Percentiles rank a stretch among this genome's conserved stretches.
Evolutionary conservation across 2,797 vertebrate genomes (phyloP).

Genomic region (Acanthopagrus latus): DNA sequence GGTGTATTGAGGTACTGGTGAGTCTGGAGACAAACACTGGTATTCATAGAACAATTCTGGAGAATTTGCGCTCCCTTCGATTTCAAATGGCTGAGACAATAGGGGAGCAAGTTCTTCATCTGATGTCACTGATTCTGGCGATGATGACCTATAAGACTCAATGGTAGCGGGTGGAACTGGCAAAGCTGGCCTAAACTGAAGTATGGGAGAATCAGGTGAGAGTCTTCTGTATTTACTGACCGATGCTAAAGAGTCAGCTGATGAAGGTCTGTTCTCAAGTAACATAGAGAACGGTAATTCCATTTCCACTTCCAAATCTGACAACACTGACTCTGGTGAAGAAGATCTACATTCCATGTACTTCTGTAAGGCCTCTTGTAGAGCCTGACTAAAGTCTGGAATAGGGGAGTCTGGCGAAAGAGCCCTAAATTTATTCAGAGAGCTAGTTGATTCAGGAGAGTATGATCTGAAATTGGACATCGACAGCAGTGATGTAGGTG

Average conservation of each 20-base stretch:
- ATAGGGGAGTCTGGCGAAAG: constrained; percentile 60
- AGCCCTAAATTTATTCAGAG: constrained; percentile 34
- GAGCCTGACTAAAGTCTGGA: constrained; percentile 32
- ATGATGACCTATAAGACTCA: constrained; percentile 47
- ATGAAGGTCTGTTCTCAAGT: constrained; percentile 48
- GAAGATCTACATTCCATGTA: constrained; percentile 22
- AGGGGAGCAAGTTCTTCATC: constrained; percentile 43
- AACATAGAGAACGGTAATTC: constrained; percentile 15
- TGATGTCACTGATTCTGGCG: constrained; percentile 60
- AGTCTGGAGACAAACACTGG: constrained; percentile 60
- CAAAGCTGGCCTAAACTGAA: constrained; percentile 29
- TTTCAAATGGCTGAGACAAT: constrained; percentile 29
- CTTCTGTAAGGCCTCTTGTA: constrained; percentile 9
- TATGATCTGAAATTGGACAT: constrained; percentile 52
- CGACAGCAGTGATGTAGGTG: constrained; percentile 39
- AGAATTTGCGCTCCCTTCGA: constrained; percentile 51
- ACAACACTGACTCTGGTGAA: constrained; percentile 66
- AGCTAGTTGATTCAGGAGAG: constrained; percentile 57
- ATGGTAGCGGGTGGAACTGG: background rate
- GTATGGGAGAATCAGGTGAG: constrained; percentile 58
- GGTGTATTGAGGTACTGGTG: constrained; percentile 59
- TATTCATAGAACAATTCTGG: constrained; percentile 47
- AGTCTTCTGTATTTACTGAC: constrained; percentile 32
- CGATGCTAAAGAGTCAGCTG: constrained; percentile 52
- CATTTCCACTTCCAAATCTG: constrained; percentile 49